phyloP scores from a whole-genome alignment of 2,797 vertebrate species.

The Microcaecilia unicolor region DNA sequence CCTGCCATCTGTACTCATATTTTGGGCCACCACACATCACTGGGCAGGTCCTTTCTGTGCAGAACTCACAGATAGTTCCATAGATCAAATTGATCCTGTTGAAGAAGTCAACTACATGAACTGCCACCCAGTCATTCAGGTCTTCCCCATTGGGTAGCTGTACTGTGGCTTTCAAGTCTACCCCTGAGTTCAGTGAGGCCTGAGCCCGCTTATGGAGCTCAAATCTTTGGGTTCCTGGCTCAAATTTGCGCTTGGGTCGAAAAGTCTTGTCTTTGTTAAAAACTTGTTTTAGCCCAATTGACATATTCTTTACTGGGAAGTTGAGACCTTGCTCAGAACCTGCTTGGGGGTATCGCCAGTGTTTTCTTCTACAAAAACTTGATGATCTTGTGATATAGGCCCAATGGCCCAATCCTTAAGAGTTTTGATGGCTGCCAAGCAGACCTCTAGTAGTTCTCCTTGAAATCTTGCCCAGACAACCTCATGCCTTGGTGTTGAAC shows the following conservation, averaged over 20 bases:
- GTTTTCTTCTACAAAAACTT: constrained; percentile 1
- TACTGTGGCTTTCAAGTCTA: constrained; percentile 64
- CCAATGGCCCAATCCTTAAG: constrained; percentile 9
- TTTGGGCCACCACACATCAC: constrained; percentile 74
- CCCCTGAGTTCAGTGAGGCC: constrained; percentile 60
- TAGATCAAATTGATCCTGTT: constrained; percentile 78
- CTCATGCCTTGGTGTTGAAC: too few species aligned
- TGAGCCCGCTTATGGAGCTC: constrained; percentile 72
- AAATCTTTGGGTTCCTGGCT: constrained; percentile 74
- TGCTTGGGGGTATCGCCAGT: background rate
- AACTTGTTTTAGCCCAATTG: constrained; percentile 68
- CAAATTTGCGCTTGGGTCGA: constrained; percentile 71
- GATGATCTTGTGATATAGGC: constrained; percentile 16
- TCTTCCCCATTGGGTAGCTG: constrained; percentile 66
- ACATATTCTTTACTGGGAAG: constrained; percentile 45
- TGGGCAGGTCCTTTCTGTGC: constrained; percentile 66
- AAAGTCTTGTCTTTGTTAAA: constrained; percentile 80
- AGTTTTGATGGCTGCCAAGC: constrained; percentile 8
- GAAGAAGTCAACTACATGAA: constrained; percentile 76
- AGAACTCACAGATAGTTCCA: constrained; percentile 73
- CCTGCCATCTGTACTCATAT: constrained; percentile 75
- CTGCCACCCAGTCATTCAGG: constrained; percentile 71
- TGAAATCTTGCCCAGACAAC: constrained; percentile 14
- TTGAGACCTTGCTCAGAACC: constrained; percentile 9
- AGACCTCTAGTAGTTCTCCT: constrained; percentile 15